These are phyloP conservation scores for Enteromius afrohamiltoni DNA, from an alignment of 2,797 vertebrate species.

Conservation along the genomic window DNA sequence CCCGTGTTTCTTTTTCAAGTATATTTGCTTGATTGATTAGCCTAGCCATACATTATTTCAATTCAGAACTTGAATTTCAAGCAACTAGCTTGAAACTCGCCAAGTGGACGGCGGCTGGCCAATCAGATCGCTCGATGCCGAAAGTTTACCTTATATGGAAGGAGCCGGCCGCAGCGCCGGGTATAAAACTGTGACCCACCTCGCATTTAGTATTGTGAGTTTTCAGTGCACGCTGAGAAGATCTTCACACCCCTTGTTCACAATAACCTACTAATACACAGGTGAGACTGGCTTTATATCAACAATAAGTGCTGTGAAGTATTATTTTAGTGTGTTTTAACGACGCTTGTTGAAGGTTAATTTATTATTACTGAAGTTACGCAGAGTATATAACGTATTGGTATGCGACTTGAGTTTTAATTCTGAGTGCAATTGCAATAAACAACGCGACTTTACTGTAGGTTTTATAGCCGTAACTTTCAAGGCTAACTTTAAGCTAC, in stretches of 20 bases:
- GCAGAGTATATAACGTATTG: not conserved
- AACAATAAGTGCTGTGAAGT: not conserved
- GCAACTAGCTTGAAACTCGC: conserved; percentile 76
- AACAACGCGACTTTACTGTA: not conserved
- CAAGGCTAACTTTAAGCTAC: not conserved
- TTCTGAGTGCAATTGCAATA: not conserved
- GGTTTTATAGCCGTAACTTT: not conserved
- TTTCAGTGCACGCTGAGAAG: conserved; percentile 41
- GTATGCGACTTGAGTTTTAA: too few relatives aligned
- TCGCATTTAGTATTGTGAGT: conserved; percentile 1
- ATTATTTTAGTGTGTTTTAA: not conserved
- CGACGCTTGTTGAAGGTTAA: not conserved
- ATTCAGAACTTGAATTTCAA: conserved; percentile 66
- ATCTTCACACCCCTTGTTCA: conserved; percentile 1
- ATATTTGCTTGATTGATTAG: conserved; percentile 51
- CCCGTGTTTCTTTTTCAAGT: not conserved
- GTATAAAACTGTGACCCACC: conserved; percentile 77
- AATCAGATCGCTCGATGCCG: conserved; percentile 82
- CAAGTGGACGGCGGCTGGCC: conserved; percentile 76
- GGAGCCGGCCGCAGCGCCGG: conserved; percentile 76
- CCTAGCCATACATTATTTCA: conserved; percentile 33
- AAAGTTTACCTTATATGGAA: conserved; percentile 98
- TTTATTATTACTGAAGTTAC: not conserved
- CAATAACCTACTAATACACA: conserved; percentile 64
- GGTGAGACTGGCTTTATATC: conserved; percentile 66